Conservation (phyloP, 1,140 invertebrate species). For the Diprion similis region DNA sequence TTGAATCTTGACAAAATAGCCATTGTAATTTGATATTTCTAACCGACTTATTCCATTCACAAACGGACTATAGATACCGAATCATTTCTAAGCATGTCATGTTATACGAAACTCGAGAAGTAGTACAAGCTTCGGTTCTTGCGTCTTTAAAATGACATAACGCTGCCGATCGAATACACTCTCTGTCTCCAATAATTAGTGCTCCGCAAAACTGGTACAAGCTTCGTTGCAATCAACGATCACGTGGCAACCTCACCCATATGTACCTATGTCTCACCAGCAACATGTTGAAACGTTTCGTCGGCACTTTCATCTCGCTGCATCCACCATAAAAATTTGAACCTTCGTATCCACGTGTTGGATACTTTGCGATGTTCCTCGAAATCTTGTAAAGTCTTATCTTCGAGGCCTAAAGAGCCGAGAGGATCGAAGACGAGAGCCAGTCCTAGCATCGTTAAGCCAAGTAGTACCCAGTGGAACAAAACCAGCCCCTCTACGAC, state of each 20-base stretch:
- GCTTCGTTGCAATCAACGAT: not conserved
- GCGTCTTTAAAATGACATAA: no score
- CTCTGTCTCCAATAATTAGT: no score
- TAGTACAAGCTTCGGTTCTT: no score
- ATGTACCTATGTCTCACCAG: constrained; percentile 69
- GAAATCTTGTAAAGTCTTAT: constrained; percentile 65
- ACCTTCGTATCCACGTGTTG: constrained; percentile 73
- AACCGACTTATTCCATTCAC: not conserved
- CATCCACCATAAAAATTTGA: constrained; percentile 83
- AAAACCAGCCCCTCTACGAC: constrained; percentile 80
- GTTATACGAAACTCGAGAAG: no score
- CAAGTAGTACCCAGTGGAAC: constrained; percentile 81
- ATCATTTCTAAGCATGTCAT: no score
- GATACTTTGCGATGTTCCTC: constrained; percentile 62
- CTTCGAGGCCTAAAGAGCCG: constrained; percentile 69
- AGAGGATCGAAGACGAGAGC: constrained; percentile 83
- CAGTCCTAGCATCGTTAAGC: constrained; percentile 76
- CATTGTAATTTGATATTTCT: constrained; percentile 17
- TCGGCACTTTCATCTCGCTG: constrained; percentile 79
- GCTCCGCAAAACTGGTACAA: not conserved
- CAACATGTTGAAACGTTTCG: constrained; percentile 85
- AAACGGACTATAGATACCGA: no score
- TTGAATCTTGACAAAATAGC: constrained; percentile 3
- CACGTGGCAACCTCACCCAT: constrained; percentile 35
- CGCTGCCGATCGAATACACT: no score